A percentile compares a stretch with the other conserved stretches of the same genome.
Conservation (phyloP, 2,113 vertebrate genomes). For the Salminus brasiliensis region DNA sequence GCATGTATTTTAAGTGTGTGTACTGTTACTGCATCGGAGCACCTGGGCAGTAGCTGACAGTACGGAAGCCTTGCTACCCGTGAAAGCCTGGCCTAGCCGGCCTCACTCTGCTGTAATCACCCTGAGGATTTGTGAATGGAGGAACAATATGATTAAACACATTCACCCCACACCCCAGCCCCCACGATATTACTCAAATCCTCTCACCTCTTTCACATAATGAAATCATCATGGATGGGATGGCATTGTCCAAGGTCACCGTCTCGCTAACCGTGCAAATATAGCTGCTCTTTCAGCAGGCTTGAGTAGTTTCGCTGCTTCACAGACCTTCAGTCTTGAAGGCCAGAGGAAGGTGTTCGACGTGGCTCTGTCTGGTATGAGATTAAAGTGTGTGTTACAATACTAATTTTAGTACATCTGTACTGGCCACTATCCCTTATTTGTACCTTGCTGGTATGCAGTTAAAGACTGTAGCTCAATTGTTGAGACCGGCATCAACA, state of each 20-base stretch:
- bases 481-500: too few relatives aligned
- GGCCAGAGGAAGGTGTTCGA: neutral
- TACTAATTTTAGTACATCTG: too few relatives aligned
- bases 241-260: slow-evolving; percentile 36
- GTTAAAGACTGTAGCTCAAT: too few relatives aligned
- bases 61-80: slow-evolving; percentile 14
- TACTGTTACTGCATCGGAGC: slow-evolving; percentile 4
- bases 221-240: slow-evolving; percentile 18
- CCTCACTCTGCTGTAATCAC: slow-evolving; percentile 46
- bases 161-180: slow-evolving; percentile 1
- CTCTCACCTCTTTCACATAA: slow-evolving; percentile 34
- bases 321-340: neutral
- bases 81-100: slow-evolving; percentile 11
- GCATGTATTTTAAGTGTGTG: neutral
- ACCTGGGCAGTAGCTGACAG: neutral
- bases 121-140: slow-evolving; percentile 46
- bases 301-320: neutral
- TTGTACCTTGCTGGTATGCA: too few relatives aligned
- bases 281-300: neutral
- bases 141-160: slow-evolving; percentile 54
- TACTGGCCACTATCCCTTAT: too few relatives aligned
- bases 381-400: too few relatives aligned
- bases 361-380: too few relatives aligned
- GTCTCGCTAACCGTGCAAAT: neutral
- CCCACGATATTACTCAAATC: slow-evolving; percentile 37